Evolutionary conservation across 2,888 invertebrate genomes (phyloP).

Genomic region (Cenopis cana): DNA sequence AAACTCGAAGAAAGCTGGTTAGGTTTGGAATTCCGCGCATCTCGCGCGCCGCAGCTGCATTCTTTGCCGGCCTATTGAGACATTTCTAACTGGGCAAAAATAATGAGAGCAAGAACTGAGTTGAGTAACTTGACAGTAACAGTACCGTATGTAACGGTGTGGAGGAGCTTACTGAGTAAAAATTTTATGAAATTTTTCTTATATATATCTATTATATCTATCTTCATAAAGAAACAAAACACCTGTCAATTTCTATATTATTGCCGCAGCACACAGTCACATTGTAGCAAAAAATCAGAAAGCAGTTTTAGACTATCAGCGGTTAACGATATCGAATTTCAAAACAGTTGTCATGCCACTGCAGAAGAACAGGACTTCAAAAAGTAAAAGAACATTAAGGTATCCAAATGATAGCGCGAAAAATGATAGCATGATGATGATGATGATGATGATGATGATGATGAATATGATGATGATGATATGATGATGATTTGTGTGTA

Average conservation of each 20-base stretch:
- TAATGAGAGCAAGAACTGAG: slow-evolving; percentile 31
- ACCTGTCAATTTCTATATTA: not conserved
- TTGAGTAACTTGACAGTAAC: not conserved
- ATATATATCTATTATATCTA: too few relatives aligned
- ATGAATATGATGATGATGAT: too few relatives aligned
- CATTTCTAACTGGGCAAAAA: slow-evolving; percentile 41
- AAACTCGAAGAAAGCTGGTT: slow-evolving; percentile 15
- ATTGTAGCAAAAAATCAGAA: not conserved
- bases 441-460: too few relatives aligned
- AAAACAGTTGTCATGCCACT: not conserved
- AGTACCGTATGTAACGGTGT: not conserved
- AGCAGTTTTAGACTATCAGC: not conserved
- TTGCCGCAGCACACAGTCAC: too few relatives aligned
- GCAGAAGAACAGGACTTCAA: not conserved
- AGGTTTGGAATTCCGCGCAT: slow-evolving; percentile 34
- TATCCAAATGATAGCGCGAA: too few relatives aligned
- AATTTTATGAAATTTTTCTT: too few relatives aligned
- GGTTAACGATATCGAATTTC: not conserved
- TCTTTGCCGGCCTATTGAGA: slow-evolving; percentile 34
- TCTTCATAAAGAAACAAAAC: not conserved
- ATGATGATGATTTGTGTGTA: too few relatives aligned
- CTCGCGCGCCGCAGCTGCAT: slow-evolving; percentile 42
- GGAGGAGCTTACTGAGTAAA: too few relatives aligned
- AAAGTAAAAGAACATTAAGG: too few relatives aligned
- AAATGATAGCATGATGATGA: too few relatives aligned